Percentiles rank a stretch among this genome's conserved stretches.
Conservation (phyloP, 2,888 invertebrate genomes). For the Tinea trinotella region DNA sequence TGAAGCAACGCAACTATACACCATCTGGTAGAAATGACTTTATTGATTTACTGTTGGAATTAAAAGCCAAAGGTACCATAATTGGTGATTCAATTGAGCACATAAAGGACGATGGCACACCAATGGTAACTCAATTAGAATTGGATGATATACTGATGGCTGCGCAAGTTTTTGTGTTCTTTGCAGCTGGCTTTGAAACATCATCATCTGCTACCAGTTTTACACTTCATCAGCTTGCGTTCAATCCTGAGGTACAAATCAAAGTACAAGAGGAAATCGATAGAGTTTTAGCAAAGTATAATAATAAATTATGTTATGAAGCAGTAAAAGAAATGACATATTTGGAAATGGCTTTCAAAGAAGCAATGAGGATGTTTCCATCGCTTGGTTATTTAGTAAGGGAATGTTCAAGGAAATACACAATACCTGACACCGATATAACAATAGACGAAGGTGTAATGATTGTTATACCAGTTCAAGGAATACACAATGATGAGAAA, state of each 20-base stretch:
- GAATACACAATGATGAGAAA: conserved; percentile 48
- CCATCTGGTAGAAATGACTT: conserved; percentile 55
- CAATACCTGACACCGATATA: conserved; percentile 47
- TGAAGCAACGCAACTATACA: conserved; percentile 43
- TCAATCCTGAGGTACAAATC: conserved; percentile 34
- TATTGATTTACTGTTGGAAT: conserved; percentile 51
- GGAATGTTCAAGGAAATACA: conserved; percentile 43
- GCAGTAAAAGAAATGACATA: conserved; percentile 43
- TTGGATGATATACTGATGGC: conserved; percentile 44
- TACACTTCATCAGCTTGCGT: conserved; percentile 56
- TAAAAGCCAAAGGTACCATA: conserved; percentile 48
- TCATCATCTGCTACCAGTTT: conserved; percentile 64
- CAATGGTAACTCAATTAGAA: conserved; percentile 34
- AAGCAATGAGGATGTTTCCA: conserved; percentile 46
- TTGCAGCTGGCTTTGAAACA: conserved; percentile 67
- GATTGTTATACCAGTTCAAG: conserved; percentile 50
- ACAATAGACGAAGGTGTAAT: conserved; percentile 46
- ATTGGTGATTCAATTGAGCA: conserved; percentile 48
- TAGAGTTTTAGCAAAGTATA: conserved; percentile 31
- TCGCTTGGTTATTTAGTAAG: conserved; percentile 42
- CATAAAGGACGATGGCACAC: conserved; percentile 30
- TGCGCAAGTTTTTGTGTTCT: conserved; percentile 59
- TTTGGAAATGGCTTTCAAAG: conserved; percentile 40
- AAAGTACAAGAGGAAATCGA: conserved; percentile 41
- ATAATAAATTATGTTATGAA: conserved; percentile 37